Evolutionary conservation across 2,797 vertebrate genomes (phyloP).

Genomic region (Neosilurus mollespiculum): DNA sequence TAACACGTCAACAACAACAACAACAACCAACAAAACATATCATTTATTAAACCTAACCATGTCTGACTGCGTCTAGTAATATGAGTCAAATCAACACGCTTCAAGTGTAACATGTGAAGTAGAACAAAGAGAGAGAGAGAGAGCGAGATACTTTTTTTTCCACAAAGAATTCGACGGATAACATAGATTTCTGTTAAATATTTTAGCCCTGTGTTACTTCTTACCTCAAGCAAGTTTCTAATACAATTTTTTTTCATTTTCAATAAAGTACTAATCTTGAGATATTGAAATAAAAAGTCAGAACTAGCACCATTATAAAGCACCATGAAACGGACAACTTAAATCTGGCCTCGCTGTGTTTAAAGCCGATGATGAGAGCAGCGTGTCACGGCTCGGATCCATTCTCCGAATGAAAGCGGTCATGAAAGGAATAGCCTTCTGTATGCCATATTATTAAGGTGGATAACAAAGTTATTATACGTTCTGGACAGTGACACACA

Average conservation of each 20-base stretch:
- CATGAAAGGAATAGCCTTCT: neutral
- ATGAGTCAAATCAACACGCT: slow-evolving; percentile 54
- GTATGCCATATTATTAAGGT: neutral
- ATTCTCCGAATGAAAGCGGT: neutral
- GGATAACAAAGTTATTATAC: neutral
- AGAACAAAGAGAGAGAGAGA: slow-evolving; percentile 30
- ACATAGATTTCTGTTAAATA: slow-evolving; percentile 53
- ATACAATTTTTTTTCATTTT: slow-evolving; percentile 35
- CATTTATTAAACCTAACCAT: slow-evolving; percentile 54
- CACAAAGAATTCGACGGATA: slow-evolving; percentile 40
- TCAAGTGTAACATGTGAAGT: slow-evolving; percentile 45
- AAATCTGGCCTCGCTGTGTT: neutral
- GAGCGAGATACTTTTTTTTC: neutral
- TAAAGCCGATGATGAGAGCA: neutral
- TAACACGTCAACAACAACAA: slow-evolving; percentile 55
- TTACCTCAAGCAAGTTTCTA: slow-evolving; percentile 48
- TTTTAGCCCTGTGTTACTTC: slow-evolving; percentile 46
- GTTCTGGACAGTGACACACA: neutral
- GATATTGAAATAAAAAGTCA: slow-evolving; percentile 58
- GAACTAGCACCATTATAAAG: slow-evolving; percentile 76
- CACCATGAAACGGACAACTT: slow-evolving; percentile 59
- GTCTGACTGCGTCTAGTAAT: slow-evolving; percentile 52
- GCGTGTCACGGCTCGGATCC: neutral
- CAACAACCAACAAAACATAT: slow-evolving; percentile 42
- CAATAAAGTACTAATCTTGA: slow-evolving; percentile 41